Evolutionary conservation across 2,888 invertebrate genomes (phyloP), one percentile per base, ranked within the genome.

Genomic region (Microplitis deprimator): DNA sequence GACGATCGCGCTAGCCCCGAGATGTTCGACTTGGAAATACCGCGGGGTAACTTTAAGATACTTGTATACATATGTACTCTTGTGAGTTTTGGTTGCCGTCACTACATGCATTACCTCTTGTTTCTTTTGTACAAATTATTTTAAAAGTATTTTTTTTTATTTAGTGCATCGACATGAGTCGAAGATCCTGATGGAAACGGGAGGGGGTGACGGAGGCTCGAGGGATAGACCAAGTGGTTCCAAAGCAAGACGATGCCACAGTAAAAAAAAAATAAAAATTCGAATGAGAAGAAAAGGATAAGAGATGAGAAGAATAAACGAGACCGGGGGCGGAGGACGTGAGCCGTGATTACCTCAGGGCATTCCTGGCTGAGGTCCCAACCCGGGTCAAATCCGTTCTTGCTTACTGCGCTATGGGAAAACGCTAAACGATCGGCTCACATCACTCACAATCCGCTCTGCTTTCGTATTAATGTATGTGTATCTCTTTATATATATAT

Each of bases 391-490:
- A 89, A 88, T 88, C 87, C 85, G 83, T 85, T 81, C 78, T 68
- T 60, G 81, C 50, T 50, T 50, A 50, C 50, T 50, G 13, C 50
- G 50, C 89, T 88, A 89, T 89, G 89, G 89, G 89, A 89, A 89
- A 89, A 87, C 85, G 84, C 85, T 89, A 88, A 89, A 88, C 88
- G 89, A 89, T 89, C 87, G 89, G 89, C 89, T 89, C 89, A 89
- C 89, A 89, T 89, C 89, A 88, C 88, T 88, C 87, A 85, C 86
- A 86, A 86, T 85, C 85, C 83, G 83, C 75, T 78, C 77, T 70
- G 77, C 79, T 77, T 72, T 79, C 68, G 74, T 69, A 68, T 64
- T 39, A 60, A 65, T 70, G 50, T n/a, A 69, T 65, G 8, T 69
- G 60, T 60, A 41, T 73, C 38, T 68, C 73, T 68, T 71, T 59